These are phyloP conservation scores for Cataglyphis rosenhaueri DNA, from an alignment of 2,888 invertebrate genomes.

Conservation along the genomic window DNA sequence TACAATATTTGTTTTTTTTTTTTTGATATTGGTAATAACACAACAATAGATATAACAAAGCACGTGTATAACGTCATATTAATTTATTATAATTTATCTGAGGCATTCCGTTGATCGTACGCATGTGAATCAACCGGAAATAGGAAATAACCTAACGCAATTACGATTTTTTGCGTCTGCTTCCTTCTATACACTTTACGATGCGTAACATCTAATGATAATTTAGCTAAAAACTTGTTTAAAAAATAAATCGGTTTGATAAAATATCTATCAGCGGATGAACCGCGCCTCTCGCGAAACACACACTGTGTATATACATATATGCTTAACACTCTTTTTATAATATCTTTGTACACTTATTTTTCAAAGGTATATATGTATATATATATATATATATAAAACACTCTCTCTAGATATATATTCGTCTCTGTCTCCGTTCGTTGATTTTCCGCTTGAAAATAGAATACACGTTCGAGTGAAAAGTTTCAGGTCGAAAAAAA, in stretches of 20 bases:
- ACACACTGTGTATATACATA: not conserved
- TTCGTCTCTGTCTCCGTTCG: not conserved
- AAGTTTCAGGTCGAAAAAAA: constrained; percentile 10
- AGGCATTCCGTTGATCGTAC: not conserved
- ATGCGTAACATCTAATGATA: constrained; percentile 5
- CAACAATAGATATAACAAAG: constrained; percentile 59
- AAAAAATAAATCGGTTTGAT: constrained; percentile 29
- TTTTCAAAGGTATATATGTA: not conserved
- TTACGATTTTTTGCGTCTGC: not conserved
- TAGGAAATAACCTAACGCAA: constrained; percentile 1
- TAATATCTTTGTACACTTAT: constrained; percentile 39
- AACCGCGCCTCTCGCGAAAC: constrained; percentile 18
- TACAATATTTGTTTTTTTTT: constrained; percentile 26
- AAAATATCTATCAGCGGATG: constrained; percentile 16
- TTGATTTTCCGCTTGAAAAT: constrained; percentile 11
- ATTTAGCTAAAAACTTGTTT: constrained; percentile 1
- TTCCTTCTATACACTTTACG: not conserved
- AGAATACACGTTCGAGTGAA: constrained; percentile 36
- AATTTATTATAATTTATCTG: constrained; percentile 20
- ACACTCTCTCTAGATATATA: not conserved
- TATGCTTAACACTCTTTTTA: constrained; percentile 39
- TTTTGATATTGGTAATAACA: constrained; percentile 61
- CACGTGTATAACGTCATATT: constrained; percentile 44
- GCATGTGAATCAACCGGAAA: not conserved
- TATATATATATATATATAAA: not conserved